Percentiles rank a stretch among this genome's conserved stretches.
phyloP scores from a whole-genome alignment of 2,888 invertebrate species.

The Aplocera efformata region DNA sequence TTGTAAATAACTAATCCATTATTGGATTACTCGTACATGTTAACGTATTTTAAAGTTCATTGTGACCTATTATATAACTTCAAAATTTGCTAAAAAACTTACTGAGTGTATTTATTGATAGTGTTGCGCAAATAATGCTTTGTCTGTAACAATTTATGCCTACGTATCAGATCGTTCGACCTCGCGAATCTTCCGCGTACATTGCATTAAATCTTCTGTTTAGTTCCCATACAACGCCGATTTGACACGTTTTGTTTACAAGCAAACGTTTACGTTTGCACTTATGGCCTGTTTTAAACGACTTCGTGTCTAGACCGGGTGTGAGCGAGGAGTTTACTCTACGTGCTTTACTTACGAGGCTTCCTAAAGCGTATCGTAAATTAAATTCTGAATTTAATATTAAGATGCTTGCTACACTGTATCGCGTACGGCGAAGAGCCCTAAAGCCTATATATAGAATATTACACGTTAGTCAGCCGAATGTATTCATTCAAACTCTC shows the following conservation, averaged over 20 bases:
- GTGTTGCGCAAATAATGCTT: constrained; percentile 7
- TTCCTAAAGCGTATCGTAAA: no score
- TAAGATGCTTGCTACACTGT: no score
- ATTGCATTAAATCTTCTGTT: constrained; percentile 8
- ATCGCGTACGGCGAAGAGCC: no score
- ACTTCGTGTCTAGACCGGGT: constrained; percentile 10
- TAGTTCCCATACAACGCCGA: constrained; percentile 7
- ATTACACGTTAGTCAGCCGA: no score
- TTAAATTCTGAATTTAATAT: no score
- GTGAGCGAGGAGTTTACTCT: constrained; percentile 5
- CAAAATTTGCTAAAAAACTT: no score
- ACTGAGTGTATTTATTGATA: background rate
- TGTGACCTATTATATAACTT: no score
- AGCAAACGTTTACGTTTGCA: constrained; percentile 6
- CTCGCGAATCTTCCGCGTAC: constrained; percentile 17
- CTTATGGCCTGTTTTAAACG: constrained; percentile 6
- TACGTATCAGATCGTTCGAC: constrained; percentile 9
- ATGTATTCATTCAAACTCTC: no score
- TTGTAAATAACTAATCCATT: no score
- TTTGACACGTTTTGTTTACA: constrained; percentile 25
- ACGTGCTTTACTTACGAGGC: background rate
- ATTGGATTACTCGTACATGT: no score
- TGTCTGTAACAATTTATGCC: constrained; percentile 5
- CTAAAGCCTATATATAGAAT: no score
- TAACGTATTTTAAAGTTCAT: no score